A percentile compares a stretch with the other conserved stretches of the same genome.
Conservation (phyloP, 2,888 invertebrate species). For the Nezara viridula region DNA sequence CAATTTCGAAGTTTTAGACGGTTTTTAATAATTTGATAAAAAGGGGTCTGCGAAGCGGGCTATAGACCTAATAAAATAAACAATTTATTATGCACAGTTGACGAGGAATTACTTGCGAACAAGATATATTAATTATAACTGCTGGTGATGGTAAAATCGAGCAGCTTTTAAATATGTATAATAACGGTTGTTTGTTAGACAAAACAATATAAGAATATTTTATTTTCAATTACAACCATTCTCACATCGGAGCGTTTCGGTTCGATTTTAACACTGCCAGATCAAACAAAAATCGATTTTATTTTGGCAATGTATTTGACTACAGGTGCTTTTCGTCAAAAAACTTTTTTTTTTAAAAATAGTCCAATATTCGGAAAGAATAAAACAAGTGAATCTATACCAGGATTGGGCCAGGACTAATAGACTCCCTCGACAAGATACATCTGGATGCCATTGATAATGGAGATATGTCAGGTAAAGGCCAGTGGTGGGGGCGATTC, state of each 20-base stretch:
- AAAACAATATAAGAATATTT: too few species aligned
- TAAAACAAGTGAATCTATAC: background rate
- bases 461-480: constrained; percentile 32
- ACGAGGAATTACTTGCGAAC: too few species aligned
- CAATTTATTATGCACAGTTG: too few species aligned
- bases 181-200: too few species aligned
- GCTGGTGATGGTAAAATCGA: too few species aligned
- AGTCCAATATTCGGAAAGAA: background rate
- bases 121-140: too few species aligned
- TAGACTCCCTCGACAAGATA: background rate
- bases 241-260: background rate
- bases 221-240: background rate
- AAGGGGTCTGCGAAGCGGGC: too few species aligned
- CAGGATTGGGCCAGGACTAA: background rate
- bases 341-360: too few species aligned
- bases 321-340: background rate
- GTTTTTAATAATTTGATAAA: too few species aligned
- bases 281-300: background rate
- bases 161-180: too few species aligned
- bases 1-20: too few species aligned
- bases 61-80: too few species aligned
- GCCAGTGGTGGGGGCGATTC: constrained; percentile 28
- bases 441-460: constrained; percentile 43
- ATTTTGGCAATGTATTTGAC: background rate
- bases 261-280: background rate